These are phyloP conservation scores for Thalassoma bifasciatum DNA, from an alignment of 2,113 vertebrate species.

Conservation along the genomic window DNA sequence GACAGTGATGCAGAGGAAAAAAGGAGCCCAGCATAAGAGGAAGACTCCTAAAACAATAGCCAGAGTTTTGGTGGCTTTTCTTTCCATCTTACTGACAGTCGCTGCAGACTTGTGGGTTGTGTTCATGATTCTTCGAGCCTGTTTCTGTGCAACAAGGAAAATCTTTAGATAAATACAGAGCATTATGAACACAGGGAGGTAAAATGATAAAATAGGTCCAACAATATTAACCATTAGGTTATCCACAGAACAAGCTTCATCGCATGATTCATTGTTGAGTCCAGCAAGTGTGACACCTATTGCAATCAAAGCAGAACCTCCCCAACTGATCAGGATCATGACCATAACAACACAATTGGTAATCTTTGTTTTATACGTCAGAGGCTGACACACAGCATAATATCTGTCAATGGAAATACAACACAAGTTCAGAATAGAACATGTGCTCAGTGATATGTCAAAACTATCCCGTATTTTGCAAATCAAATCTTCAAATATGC, in stretches of 20 bases:
- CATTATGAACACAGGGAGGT: slow-evolving; percentile 30
- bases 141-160: slow-evolving; percentile 36
- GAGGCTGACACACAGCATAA: slow-evolving; percentile 62
- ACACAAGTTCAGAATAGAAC: slow-evolving; percentile 61
- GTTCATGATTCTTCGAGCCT: not conserved
- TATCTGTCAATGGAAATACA: slow-evolving; percentile 69
- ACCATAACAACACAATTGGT: too few relatives aligned
- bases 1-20: not conserved
- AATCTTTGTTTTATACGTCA: slow-evolving; percentile 74
- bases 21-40: not conserved
- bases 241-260: not conserved
- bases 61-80: not conserved
- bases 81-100: not conserved
- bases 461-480: slow-evolving; percentile 47
- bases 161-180: slow-evolving; percentile 36
- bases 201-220: slow-evolving; percentile 32
- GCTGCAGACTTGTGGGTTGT: not conserved
- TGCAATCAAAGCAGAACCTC: slow-evolving; percentile 81
- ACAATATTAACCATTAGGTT: slow-evolving; percentile 1
- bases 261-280: slow-evolving; percentile 3
- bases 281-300: slow-evolving; percentile 32
- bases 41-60: not conserved
- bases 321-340: too few relatives aligned
- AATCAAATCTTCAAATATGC: slow-evolving; percentile 35
- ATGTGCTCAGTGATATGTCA: slow-evolving; percentile 46